Evolutionary conservation across 2,797 vertebrate genomes (phyloP), one percentile per base, ranked within the genome.

Genomic region (Babyrousa celebensis): DNA sequence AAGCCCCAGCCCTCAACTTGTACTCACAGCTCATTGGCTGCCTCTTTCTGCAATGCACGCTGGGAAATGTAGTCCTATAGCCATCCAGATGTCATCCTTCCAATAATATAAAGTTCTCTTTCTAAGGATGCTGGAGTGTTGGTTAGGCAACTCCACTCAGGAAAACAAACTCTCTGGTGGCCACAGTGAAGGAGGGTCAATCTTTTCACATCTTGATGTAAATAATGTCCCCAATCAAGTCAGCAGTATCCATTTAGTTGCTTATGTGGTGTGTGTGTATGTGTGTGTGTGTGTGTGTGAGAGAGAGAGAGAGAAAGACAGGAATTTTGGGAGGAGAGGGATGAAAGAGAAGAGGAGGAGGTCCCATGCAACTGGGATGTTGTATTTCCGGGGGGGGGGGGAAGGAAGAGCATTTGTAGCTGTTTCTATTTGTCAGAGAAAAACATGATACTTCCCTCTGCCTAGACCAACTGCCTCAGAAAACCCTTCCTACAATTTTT

Each of bases 51-150:
- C 65, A 88, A 8, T 40, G 27, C 77, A 85, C 5, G 2, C 89
- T 96, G 95, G 95, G 80, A 79, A 90, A 82, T 95, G 62, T 86
- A 80, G 77, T 94, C 93, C 86, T 43, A 0, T 5, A 43, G 67
- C 3, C 11, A 12, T 40, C 12, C 67, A 29, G 54, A 8, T 27
- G 62, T 68, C 36, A 25, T 40, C 18, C 36, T 48, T 67, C 58
- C n/a, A 68, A 25, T 8, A 65, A 20, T 23, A 32, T 48, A 43
- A 60, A 36, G 14, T 48, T 93, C 48, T 84, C 36, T 75, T 85
- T 36, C 52, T 85, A 72, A 62, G 23, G 91, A 90, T 80, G 29
- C 48, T 43, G 3, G 12, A 9, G 17, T 32, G 3, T 78, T 80
- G 65, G 63, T 52, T 65, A 70, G 70, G 52, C 11, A 62, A 56